Evolutionary conservation across 2,888 invertebrate genomes (phyloP).

Genomic region (Pomacea canaliculata): DNA sequence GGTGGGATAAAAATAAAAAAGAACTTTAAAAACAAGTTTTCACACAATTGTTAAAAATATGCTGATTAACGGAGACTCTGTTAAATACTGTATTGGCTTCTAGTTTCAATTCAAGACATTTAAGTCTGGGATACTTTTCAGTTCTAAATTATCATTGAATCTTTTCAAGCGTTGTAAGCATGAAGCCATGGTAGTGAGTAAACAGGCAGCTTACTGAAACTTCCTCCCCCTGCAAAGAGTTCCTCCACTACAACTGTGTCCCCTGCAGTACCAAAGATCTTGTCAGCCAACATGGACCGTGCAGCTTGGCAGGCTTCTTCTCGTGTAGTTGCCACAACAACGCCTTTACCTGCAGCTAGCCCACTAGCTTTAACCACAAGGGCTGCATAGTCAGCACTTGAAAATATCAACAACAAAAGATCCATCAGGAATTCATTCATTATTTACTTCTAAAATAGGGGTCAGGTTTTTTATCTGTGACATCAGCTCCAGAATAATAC

Average conservation of each 20-base stretch:
- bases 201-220: constrained; percentile 80
- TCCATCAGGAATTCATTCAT: neutral
- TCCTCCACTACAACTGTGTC: constrained; percentile 91
- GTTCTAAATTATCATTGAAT: too few relatives aligned
- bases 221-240: constrained; percentile 91
- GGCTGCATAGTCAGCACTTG: constrained; percentile 81
- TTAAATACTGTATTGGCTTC: too few relatives aligned
- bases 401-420: constrained; percentile 4
- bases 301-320: constrained; percentile 89
- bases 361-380: constrained; percentile 96
- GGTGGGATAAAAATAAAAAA: too few relatives aligned
- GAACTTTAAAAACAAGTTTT: too few relatives aligned
- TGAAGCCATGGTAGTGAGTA: too few relatives aligned
- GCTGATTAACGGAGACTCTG: too few relatives aligned
- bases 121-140: too few relatives aligned
- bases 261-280: constrained; percentile 87
- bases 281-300: constrained; percentile 81
- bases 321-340: constrained; percentile 83
- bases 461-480: too few relatives aligned
- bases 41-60: too few relatives aligned
- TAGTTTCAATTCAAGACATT: too few relatives aligned
- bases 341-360: constrained; percentile 97
- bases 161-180: too few relatives aligned
- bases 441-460: neutral
- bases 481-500: too few relatives aligned